Base-by-base conservation (phyloP, 2,888 invertebrate species). In the Prosapia bicincta region DNA sequence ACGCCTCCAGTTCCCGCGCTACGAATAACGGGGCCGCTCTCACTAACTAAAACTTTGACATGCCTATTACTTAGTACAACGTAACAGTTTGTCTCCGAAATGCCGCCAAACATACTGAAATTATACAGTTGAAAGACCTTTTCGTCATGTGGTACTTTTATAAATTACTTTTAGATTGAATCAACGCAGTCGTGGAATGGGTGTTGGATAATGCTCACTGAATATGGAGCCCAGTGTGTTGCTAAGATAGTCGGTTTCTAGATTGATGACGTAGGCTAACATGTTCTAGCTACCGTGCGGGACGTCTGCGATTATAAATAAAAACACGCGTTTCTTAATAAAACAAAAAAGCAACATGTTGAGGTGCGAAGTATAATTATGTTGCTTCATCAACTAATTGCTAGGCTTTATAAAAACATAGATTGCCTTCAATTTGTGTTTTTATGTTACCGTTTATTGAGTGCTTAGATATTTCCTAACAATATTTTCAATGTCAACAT, bases 91-190 rank as follows among this genome's bases (percentile, higher is more conserved):
- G 20, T 54, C 54, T 20, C 54, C 54, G 54, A 54, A 54, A 54
- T 54, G 54, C 54, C n/a, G 54, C 54, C 20, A 54, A 20, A 54
- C 54, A 54, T 54, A 20, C 3, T 20, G 20, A 54, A 54, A 54
- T 54, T 54, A 54, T 54, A 54, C 54, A 54, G 54, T 54, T 54
- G 54, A 54, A 54, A 54, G 54, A 54, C 54, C 54, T 54, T 54
- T 54, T 20, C 54, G 20, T 54, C 54, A 20, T 20, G 20, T 54
- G 54, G 54, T 54, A 54, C 20, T 54, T 38, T 38, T 38, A 38
- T 38, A 38, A 38, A 38, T 38, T 38, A 38, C 15, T 3, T 38
- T 20, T 5, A 54, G 54, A 54, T 54, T 54, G 54, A 20, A 54
- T 54, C 54, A 54, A 9, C 9, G 15, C 38, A 38, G 38, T 38